phyloP scores from a whole-genome alignment of 2,113 vertebrate genomes.

The Tetrax tetrax region DNA sequence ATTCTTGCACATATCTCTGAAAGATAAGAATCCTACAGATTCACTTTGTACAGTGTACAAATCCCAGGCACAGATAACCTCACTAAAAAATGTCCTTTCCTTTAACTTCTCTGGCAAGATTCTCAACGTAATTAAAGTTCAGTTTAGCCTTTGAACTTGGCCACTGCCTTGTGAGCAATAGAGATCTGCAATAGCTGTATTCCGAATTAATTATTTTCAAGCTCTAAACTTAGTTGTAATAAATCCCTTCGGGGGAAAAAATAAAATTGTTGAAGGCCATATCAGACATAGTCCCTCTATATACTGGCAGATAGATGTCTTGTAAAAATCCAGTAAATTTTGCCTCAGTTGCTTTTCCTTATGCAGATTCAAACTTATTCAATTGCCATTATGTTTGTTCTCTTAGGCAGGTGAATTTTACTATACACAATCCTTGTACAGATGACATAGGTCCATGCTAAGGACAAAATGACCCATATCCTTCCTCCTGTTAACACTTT shows the following conservation, averaged over 20 bases:
- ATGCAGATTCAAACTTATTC: background rate
- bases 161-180: background rate
- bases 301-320: background rate
- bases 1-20: background rate
- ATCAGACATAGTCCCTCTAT: background rate
- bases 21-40: background rate
- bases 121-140: background rate
- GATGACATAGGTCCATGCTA: background rate
- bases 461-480: background rate
- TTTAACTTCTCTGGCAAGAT: background rate
- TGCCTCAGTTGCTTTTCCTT: background rate
- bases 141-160: background rate
- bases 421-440: background rate
- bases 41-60: background rate
- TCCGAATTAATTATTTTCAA: background rate
- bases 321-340: background rate
- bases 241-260: background rate
- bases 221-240: background rate
- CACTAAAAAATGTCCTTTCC: background rate
- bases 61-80: background rate
- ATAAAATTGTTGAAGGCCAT: background rate
- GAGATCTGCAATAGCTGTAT: background rate
- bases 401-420: background rate
- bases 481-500: background rate
- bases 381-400: background rate